Evolutionary conservation across 2,797 vertebrate species (phyloP).

Genomic region (Myiothlypis chrysogaster): DNA sequence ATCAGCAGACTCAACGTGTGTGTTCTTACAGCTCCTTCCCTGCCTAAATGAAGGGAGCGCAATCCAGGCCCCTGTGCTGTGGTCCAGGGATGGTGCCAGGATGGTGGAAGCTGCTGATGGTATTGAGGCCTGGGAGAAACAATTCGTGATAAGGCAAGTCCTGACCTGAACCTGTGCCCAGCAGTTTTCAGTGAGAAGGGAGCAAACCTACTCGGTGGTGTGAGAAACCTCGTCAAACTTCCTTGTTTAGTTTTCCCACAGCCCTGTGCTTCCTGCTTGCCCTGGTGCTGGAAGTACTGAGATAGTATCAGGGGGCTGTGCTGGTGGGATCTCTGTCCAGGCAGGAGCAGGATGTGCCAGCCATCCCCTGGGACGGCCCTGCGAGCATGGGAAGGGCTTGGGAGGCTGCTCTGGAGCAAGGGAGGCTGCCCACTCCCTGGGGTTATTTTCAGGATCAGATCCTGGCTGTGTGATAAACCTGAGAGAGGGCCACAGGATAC

Average conservation of each 20-base stretch:
- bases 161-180: conserved; percentile 45
- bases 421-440: neutral
- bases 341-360: conserved; percentile 31
- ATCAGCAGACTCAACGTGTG: rapidly evolving
- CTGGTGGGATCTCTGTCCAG: neutral
- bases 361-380: neutral
- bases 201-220: neutral
- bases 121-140: neutral
- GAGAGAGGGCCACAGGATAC: neutral
- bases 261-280: conserved; percentile 48
- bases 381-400: neutral
- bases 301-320: neutral
- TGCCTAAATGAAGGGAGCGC: rapidly evolving
- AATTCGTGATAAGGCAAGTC: neutral
- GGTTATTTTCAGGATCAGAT: neutral
- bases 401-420: neutral
- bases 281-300: neutral
- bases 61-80: rapidly evolving
- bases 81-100: neutral
- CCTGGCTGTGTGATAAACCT: neutral
- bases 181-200: neutral
- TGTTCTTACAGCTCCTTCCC: rapidly evolving
- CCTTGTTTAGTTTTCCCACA: conserved; percentile 67
- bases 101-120: neutral
- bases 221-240: conserved; percentile 30